Conservation (phyloP, 2,113 vertebrate genomes). For the Pomatostomus ruficeps region DNA sequence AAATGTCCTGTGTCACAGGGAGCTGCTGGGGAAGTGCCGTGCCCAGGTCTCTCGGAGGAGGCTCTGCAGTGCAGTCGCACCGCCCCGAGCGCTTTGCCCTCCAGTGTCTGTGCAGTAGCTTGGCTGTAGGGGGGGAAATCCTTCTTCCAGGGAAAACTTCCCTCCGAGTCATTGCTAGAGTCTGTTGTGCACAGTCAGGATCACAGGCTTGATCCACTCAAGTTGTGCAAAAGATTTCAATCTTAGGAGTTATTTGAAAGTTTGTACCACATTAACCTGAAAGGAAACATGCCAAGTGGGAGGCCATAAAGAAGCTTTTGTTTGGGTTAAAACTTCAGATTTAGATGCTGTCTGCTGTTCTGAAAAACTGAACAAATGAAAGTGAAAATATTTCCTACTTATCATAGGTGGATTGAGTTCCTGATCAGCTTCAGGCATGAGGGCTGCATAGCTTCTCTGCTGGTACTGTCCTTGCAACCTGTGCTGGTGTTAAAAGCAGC, state of each 20-base stretch:
- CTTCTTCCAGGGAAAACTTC: not conserved
- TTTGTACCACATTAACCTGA: not conserved
- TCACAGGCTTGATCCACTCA: not conserved
- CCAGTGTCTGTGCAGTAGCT: not conserved
- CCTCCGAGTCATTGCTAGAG: not conserved
- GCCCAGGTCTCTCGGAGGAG: not conserved
- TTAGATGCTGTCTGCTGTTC: not conserved
- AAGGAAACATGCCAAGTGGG: fast-evolving
- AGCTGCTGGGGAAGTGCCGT: not conserved
- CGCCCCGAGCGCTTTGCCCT: fast-evolving
- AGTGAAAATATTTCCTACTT: not conserved
- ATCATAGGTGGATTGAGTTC: not conserved
- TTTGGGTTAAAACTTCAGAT: not conserved
- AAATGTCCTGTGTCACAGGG: not conserved
- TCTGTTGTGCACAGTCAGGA: not conserved
- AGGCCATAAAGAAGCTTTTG: not conserved
- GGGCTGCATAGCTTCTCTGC: not conserved
- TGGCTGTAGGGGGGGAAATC: fast-evolving
- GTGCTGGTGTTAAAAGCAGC: not conserved
- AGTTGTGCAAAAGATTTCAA: not conserved
- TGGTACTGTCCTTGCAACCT: not conserved
- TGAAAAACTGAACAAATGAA: not conserved
- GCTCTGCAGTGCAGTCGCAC: fast-evolving
- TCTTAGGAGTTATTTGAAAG: not conserved
- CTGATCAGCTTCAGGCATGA: not conserved